Conservation (phyloP, 2,797 vertebrate species). For the Hydrolagus colliei region DNA sequence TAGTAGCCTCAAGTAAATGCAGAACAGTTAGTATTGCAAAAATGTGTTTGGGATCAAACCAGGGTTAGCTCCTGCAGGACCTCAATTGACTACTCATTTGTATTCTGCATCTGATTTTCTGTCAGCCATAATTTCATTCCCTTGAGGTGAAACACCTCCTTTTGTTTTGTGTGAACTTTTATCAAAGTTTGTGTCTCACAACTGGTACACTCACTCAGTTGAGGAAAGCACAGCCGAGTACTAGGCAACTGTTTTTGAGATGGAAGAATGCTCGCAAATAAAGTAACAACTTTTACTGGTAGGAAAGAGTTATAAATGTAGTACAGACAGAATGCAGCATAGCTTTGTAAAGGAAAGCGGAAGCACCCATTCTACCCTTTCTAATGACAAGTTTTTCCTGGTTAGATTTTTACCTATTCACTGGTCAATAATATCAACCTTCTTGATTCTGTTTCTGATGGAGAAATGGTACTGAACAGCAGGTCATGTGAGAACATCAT, state of each 20-base stretch:
- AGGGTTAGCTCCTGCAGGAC: too few relatives aligned
- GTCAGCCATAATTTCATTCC: too few relatives aligned
- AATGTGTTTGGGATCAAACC: not conserved
- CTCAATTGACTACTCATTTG: too few relatives aligned
- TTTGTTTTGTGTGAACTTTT: not conserved
- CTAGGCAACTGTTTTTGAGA: too few relatives aligned
- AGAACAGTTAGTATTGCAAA: not conserved
- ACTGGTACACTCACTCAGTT: not conserved
- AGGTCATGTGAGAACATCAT: not conserved
- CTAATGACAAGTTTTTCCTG: not conserved
- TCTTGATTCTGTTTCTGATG: not conserved
- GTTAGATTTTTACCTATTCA: not conserved
- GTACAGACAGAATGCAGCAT: not conserved
- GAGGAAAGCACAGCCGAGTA: too few relatives aligned
- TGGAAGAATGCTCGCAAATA: too few relatives aligned
- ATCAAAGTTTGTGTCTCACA: not conserved
- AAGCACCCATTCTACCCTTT: not conserved
- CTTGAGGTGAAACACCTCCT: too few relatives aligned
- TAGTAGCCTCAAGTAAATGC: not conserved
- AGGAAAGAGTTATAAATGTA: not conserved
- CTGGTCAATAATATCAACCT: not conserved
- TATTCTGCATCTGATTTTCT: too few relatives aligned
- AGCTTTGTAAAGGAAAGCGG: not conserved
- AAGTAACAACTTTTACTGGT: not conserved
- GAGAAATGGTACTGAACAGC: not conserved